phyloP scores from a whole-genome alignment of 2,113 vertebrate genomes.

The Macquaria australasica region DNA sequence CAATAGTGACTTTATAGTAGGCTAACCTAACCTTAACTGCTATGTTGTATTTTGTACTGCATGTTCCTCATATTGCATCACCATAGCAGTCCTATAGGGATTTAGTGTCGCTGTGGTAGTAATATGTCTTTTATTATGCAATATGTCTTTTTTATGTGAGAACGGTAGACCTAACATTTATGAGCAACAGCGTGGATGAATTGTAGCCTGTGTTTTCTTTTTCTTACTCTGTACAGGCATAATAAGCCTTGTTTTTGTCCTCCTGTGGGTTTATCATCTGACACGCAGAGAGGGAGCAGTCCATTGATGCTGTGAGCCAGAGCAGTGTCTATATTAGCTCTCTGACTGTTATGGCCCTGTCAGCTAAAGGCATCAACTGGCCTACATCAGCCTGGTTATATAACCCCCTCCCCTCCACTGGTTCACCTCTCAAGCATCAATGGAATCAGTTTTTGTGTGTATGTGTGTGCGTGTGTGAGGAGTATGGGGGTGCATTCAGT shows the following conservation, averaged over 20 bases:
- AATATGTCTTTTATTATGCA: not conserved
- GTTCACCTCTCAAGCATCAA: slow-evolving; percentile 55
- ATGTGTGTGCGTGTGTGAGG: not conserved
- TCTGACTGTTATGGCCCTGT: slow-evolving; percentile 55
- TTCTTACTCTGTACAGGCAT: not conserved
- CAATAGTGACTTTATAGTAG: not conserved
- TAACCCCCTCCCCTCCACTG: slow-evolving; percentile 48
- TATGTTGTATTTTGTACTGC: slow-evolving; percentile 3
- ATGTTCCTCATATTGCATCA: slow-evolving; percentile 15
- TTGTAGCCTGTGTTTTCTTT: slow-evolving; percentile 1
- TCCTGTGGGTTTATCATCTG: slow-evolving; percentile 30
- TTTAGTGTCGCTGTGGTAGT: not conserved
- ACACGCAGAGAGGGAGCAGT: not conserved
- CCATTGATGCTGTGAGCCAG: slow-evolving; percentile 42
- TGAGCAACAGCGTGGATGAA: not conserved
- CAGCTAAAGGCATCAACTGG: slow-evolving; percentile 67
- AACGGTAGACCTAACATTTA: not conserved
- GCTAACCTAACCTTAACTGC: too few relatives aligned
- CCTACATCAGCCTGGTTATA: slow-evolving; percentile 67
- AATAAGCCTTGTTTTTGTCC: not conserved
- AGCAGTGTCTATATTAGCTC: slow-evolving; percentile 41
- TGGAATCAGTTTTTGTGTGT: slow-evolving; percentile 29
- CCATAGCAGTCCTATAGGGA: not conserved
- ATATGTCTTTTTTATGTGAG: not conserved
- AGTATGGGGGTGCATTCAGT: not conserved